A percentile compares a stretch with the other conserved stretches of the same genome.
Evolutionary conservation across 2,888 invertebrate genomes (phyloP).

Genomic region (Mythimna impura): DNA sequence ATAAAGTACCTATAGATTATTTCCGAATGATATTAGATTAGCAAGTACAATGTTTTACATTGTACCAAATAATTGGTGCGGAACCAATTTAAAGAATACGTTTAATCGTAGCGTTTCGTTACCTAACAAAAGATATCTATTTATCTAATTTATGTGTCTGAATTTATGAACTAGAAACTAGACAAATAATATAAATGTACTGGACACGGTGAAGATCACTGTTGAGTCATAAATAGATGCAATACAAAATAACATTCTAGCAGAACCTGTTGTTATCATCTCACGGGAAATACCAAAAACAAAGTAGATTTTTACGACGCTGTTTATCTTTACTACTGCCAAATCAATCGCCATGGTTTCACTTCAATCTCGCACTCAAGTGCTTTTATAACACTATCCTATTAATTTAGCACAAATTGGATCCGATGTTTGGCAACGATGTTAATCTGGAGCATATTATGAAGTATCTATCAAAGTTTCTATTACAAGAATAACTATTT

Average conservation of each 20-base stretch:
- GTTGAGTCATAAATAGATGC: conserved; percentile 33
- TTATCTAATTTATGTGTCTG: conserved; percentile 30
- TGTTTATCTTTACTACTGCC: conserved; percentile 36
- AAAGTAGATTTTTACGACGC: conserved; percentile 31
- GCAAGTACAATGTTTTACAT: not conserved
- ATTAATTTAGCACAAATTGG: conserved; percentile 46
- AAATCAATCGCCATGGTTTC: conserved; percentile 45
- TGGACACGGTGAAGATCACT: conserved; percentile 4
- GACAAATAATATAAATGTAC: conserved; percentile 4
- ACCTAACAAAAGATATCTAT: conserved; percentile 4
- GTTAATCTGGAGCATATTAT: conserved; percentile 41
- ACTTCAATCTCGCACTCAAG: conserved; percentile 33
- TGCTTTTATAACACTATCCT: conserved; percentile 40
- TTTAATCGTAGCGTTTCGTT: conserved; percentile 14
- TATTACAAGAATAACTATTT: conserved; percentile 53
- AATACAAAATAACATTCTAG: conserved; percentile 18
- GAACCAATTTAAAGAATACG: conserved; percentile 12
- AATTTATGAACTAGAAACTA: conserved; percentile 27
- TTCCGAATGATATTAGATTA: not conserved
- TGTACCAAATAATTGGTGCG: conserved; percentile 6
- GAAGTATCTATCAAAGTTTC: conserved; percentile 32
- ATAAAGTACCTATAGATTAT: not conserved
- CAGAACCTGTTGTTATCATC: conserved; percentile 38
- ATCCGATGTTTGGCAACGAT: conserved; percentile 53
- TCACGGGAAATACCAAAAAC: conserved; percentile 37